Evolutionary conservation across 2,797 vertebrate genomes (phyloP), one percentile per base, ranked within the genome.

Genomic region (Coregonus sp.): DNA sequence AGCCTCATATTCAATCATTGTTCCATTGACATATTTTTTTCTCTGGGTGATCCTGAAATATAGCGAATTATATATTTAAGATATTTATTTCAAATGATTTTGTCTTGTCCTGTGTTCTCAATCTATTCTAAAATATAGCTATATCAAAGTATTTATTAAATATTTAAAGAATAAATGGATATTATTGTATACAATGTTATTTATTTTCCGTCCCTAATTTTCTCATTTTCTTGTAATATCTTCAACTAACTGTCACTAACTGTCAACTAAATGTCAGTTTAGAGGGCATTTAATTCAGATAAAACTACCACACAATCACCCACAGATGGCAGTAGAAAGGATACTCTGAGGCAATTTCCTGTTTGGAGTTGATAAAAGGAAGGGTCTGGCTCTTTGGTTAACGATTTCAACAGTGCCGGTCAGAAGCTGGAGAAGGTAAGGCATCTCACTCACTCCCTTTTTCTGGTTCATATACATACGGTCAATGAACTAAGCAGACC

Each of bases 81-180:
- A 63, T 63, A 63, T 63, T 25, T 50, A 69, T 40, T 50, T 50
- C 52, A 73, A 35, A 67, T 37, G 25, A 50, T 52, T 5, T 56
- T 76, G 79, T 73, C 37, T 56, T 69, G 84, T 88, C 75, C 70
- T 86, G 40, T 84, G 84, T 91, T 84, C 73, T 74, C 18, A 81
- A 81, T 82, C 70, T 70, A 81, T 81, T 68, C 69, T 71, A 37
- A 7, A 80, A 78, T 85, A 70, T 85, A 78, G 85, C 56, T 78
- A 81, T 89, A 81, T 86, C 65, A 77, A 79, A 79, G 35, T 75
- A 71, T 79, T 80, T 85, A 78, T 82, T 80, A 70, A 78, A 83
- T 85, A 89, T 87, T n/a, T 74, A 51, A 81, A 73, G 7, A 86
- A 88, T 86, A 89, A 89, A 90, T 76, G 4, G 56, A 83, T 81